Percentiles rank a stretch among this genome's conserved stretches.
Evolutionary conservation across 2,797 vertebrate species (phyloP).

Genomic region (Sternotherus odoratus): DNA sequence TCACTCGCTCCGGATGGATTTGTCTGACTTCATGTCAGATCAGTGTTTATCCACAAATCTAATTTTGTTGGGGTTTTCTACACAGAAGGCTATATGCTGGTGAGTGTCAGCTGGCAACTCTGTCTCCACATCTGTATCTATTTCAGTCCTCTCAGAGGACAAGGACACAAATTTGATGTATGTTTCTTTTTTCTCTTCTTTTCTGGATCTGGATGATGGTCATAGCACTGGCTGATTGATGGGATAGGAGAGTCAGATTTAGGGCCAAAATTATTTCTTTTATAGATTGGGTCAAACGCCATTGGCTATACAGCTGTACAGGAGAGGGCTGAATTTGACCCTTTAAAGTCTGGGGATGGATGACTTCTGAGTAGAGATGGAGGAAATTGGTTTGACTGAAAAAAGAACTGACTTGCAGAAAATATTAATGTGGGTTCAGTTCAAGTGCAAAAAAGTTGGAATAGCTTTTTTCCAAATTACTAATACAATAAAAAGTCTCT

Average conservation of each 20-base stretch:
- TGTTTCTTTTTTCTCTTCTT: constrained; percentile 5
- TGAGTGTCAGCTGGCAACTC: constrained; percentile 33
- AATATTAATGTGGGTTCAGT: background rate
- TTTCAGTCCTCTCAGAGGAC: background rate
- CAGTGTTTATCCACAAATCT: constrained; percentile 40
- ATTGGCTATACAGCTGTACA: background rate
- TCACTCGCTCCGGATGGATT: constrained; percentile 20
- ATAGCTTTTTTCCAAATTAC: background rate
- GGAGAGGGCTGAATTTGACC: background rate
- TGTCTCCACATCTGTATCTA: background rate
- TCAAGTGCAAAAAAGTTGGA: background rate
- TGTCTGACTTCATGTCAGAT: constrained; percentile 45
- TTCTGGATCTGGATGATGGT: constrained; percentile 21
- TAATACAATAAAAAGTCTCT: background rate
- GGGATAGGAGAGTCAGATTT: constrained; percentile 30
- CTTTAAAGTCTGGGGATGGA: background rate
- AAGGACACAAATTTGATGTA: constrained; percentile 22
- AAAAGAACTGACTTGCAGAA: background rate
- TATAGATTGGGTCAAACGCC: constrained; percentile 6
- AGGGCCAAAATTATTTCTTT: constrained; percentile 7
- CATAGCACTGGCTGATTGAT: constrained; percentile 19
- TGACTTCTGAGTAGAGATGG: background rate
- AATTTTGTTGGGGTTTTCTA: constrained; percentile 33
- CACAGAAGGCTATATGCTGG: background rate
- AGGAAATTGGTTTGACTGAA: background rate